Evolutionary conservation across 2,888 invertebrate species (phyloP).

Genomic region (Luffia ferchaultella): DNA sequence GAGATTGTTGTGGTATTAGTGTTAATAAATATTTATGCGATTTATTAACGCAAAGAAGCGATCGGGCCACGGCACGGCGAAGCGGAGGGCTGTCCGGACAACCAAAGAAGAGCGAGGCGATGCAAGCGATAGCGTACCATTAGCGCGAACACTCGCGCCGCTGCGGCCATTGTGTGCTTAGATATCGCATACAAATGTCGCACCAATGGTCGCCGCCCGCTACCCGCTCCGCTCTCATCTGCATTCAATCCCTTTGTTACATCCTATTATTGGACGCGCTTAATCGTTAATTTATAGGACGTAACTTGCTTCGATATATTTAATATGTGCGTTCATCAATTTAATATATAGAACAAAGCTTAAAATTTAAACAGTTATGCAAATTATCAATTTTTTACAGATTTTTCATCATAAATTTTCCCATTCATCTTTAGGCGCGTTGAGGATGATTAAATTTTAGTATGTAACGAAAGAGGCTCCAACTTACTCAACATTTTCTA

Average conservation of each 20-base stretch:
- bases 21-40: neutral
- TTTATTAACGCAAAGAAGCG: neutral
- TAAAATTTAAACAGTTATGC: too few relatives aligned
- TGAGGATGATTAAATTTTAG: too few relatives aligned
- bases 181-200: conserved; percentile 67
- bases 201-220: conserved; percentile 29
- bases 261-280: conserved; percentile 54
- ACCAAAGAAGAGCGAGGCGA: conserved; percentile 47
- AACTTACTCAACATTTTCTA: too few relatives aligned
- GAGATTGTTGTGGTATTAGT: neutral
- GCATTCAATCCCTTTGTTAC: conserved; percentile 65
- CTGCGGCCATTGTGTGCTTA: conserved; percentile 62
- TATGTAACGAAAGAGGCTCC: too few relatives aligned
- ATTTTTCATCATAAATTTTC: too few relatives aligned
- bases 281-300: conserved; percentile 62
- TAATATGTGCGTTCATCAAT: neutral
- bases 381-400: too few relatives aligned
- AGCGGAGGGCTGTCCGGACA: conserved; percentile 19
- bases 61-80: neutral
- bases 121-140: conserved; percentile 61
- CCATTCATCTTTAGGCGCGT: too few relatives aligned
- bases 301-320: conserved; percentile 23
- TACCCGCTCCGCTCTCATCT: conserved; percentile 42
- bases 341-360: too few relatives aligned
- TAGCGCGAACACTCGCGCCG: conserved; percentile 64